These are phyloP conservation scores for Dimorphilus gyrociliatus DNA, from an alignment of 2,888 invertebrate genomes.

Conservation along the genomic window DNA sequence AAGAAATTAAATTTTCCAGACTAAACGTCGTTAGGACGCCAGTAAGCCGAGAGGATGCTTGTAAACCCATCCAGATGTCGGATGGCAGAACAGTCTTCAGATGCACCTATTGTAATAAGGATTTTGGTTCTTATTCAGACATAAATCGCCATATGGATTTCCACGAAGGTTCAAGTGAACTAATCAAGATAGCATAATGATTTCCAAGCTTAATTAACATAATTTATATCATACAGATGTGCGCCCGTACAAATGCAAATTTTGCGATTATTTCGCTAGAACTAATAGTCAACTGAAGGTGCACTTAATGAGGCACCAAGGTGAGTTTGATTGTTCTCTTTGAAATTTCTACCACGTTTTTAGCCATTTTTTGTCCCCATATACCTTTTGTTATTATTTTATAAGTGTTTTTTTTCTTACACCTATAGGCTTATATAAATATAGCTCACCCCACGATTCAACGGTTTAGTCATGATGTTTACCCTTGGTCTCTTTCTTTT, in stretches of 20 bases:
- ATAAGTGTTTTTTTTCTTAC: too few species aligned
- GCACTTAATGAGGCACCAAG: constrained; percentile 40
- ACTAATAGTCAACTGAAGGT: constrained; percentile 40
- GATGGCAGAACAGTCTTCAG: constrained; percentile 35
- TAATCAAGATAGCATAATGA: background rate
- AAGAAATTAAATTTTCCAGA: constrained; percentile 11
- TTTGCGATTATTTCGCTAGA: constrained; percentile 35
- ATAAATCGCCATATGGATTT: constrained; percentile 40
- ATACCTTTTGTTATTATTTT: too few species aligned
- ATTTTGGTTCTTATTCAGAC: constrained; percentile 36
- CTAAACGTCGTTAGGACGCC: constrained; percentile 28
- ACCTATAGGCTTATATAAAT: too few species aligned
- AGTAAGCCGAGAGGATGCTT: constrained; percentile 26
- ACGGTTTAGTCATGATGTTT: too few species aligned
- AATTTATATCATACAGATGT: constrained; percentile 22
- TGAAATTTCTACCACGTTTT: too few species aligned
- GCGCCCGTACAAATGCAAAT: constrained; percentile 35
- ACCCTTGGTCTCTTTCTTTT: too few species aligned
- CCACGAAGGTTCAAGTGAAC: constrained; percentile 35
- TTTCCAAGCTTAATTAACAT: background rate
- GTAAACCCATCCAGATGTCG: constrained; percentile 25
- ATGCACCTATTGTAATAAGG: constrained; percentile 37
- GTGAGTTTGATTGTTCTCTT: too few species aligned
- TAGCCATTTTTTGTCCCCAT: too few species aligned
- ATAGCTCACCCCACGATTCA: too few species aligned